phyloP scores from a whole-genome alignment of 1,140 invertebrate species.

The Zeugodacus cucurbitae region DNA sequence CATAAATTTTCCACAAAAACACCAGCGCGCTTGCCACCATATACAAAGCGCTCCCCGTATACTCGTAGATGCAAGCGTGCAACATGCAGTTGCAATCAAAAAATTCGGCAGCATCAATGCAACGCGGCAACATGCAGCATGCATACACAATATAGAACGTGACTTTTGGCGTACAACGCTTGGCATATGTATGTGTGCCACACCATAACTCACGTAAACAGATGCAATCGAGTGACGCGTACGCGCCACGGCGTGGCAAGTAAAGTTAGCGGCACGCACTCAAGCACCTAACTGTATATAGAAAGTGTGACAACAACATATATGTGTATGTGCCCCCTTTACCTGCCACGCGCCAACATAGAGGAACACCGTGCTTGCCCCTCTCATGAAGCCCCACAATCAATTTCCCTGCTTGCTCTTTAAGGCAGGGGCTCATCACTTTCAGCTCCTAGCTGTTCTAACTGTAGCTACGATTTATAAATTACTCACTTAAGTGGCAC shows the following conservation, averaged over 20 bases:
- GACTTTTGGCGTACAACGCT: background rate
- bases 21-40: background rate
- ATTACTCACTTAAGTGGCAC: background rate
- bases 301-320: background rate
- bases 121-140: background rate
- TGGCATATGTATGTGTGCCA: background rate
- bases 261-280: background rate
- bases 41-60: background rate
- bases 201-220: background rate
- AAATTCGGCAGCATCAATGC: constrained; percentile 14
- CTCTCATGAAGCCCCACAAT: background rate
- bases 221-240: background rate
- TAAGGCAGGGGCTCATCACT: background rate
- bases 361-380: background rate
- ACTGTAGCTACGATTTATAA: background rate
- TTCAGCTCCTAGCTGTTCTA: background rate
- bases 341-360: background rate
- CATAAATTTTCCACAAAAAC: constrained; percentile 31
- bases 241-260: background rate
- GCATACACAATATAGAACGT: background rate
- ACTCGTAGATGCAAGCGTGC: background rate
- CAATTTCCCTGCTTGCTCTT: background rate
- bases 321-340: background rate
- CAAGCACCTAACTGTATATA: background rate
- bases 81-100: background rate